Evolutionary conservation across 2,888 invertebrate genomes (phyloP).

Genomic region (Phragmatobia fuliginosa): DNA sequence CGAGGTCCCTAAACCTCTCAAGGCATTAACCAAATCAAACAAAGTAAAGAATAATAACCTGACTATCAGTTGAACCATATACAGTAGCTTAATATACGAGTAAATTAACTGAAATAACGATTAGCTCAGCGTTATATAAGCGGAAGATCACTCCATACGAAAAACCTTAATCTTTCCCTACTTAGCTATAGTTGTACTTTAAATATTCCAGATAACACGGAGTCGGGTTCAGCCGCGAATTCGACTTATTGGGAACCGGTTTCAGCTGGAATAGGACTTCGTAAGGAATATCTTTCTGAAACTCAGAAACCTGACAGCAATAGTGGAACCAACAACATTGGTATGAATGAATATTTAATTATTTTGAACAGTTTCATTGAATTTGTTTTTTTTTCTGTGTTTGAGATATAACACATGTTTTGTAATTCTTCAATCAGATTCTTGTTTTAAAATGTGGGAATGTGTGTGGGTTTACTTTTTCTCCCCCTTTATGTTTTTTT

Average conservation of each 20-base stretch:
- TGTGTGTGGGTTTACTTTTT: not conserved
- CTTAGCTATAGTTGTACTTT: not conserved
- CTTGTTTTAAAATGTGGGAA: not conserved
- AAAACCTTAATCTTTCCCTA: not conserved
- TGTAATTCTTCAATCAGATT: not conserved
- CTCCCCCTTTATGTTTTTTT: too few species aligned
- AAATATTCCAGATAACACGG: slow-evolving; percentile 42
- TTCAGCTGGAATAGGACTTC: slow-evolving; percentile 20
- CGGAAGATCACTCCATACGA: not conserved
- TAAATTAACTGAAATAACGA: not conserved
- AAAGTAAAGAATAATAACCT: too few species aligned
- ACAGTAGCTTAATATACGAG: too few species aligned
- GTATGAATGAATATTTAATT: slow-evolving; percentile 12
- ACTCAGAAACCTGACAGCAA: not conserved
- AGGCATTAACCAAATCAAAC: too few species aligned
- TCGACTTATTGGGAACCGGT: slow-evolving; percentile 38
- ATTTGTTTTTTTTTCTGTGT: too few species aligned
- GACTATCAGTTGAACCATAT: too few species aligned
- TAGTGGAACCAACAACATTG: slow-evolving; percentile 9
- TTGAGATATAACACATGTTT: too few species aligned
- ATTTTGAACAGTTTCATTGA: not conserved
- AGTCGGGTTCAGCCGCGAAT: slow-evolving; percentile 26
- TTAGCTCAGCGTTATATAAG: not conserved
- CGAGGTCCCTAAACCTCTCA: too few species aligned
- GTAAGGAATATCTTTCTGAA: not conserved